Base-by-base conservation (phyloP, 2,113 vertebrate species). In the Plestiodon gilberti region DNA sequence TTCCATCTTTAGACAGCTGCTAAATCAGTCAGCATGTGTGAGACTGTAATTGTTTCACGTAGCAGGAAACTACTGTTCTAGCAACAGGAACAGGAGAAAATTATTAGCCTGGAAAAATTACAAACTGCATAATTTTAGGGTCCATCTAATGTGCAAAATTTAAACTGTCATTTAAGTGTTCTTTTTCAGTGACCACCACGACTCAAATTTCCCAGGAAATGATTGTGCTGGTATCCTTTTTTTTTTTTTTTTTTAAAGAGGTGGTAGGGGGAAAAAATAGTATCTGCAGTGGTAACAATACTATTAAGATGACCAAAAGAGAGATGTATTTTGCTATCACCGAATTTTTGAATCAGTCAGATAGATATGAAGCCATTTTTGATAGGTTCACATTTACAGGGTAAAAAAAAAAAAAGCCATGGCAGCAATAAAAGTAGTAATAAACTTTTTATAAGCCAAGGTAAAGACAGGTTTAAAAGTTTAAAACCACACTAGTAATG, bases 161-260 rank as follows among this genome's bases (percentile, higher is more conserved):
- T 82, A 85, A 70, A 70, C 23, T 82, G 35, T 64, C 83, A 82
- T 85, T 86, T 78, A 25, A 86, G n/a, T 75, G n/a, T 71, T 85
- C 43, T 55, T 90, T 87, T 83, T 10, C 38, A 78, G 40, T 70
- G n/a, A n/a, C n/a, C 87, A 84, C 38, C 75, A 89, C 87, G 88
- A 88, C 81, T 35, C 30, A 92, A 6, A 28, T 79, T 38, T 78
- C 40, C 35, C 85, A 81, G 74, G 25, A 86, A 83, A 82, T 13
- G 10, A 82, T 78, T 23, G 13, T 40, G 22, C 2, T 30, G 28
- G 30, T 89, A 25, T 61, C 80, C 57, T 76, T 67, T 25, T n/a
- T n/a, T n/a, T n/a, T n/a, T n/a, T n/a, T n/a, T n/a, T n/a, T n/a
- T n/a, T n/a, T 57, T 78, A 43, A 64, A 79, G 33, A 70, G 35